Conservation (phyloP, 2,797 vertebrate genomes). For the Mormyrops attenuatus region DNA sequence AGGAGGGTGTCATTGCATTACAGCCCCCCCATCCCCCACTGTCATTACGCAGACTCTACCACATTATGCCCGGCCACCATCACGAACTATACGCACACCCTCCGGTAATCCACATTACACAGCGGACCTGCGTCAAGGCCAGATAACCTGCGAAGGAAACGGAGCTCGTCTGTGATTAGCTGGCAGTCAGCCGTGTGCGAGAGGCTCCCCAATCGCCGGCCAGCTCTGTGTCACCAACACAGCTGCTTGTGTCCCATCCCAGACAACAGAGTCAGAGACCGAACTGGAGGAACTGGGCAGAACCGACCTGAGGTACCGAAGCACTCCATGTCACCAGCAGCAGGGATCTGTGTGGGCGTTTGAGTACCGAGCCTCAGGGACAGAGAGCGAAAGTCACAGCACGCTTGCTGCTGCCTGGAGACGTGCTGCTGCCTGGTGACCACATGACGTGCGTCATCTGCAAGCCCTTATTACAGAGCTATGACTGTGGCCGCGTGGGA, state of each 20-base stretch:
- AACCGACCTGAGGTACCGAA: background rate
- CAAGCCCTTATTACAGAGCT: background rate
- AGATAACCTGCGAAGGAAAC: background rate
- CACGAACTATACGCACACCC: background rate
- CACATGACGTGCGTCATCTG: background rate
- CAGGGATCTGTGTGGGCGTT: background rate
- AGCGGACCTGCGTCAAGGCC: background rate
- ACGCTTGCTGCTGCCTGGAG: background rate
- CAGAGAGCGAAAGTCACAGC: background rate
- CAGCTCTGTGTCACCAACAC: background rate
- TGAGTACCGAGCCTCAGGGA: background rate
- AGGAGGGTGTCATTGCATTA: background rate
- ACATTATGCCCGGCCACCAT: background rate
- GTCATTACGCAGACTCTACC: constrained; percentile 5
- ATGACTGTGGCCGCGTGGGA: background rate
- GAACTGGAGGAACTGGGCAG: too few relatives aligned
- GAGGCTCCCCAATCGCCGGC: background rate
- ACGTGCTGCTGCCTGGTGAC: background rate
- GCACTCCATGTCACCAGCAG: background rate
- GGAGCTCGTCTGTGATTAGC: background rate
- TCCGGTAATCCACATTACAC: background rate
- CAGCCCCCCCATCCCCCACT: background rate
- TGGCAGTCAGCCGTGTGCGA: background rate
- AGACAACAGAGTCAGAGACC: background rate
- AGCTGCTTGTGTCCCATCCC: background rate